Base-by-base conservation (phyloP, 2,888 invertebrate genomes). In the Heliconius aoede region DNA sequence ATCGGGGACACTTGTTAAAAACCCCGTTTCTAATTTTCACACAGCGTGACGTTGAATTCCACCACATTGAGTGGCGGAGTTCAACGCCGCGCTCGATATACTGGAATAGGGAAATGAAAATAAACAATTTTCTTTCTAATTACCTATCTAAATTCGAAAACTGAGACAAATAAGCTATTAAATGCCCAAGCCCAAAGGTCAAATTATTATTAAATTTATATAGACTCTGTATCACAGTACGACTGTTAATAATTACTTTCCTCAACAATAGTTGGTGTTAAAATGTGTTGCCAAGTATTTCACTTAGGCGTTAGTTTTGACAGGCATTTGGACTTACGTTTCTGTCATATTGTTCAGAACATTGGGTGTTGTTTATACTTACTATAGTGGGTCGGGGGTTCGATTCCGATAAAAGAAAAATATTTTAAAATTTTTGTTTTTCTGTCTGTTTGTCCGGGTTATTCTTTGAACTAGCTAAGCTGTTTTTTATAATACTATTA, bases 221-320 rank as follows among this genome's bases (percentile, higher is more conserved):
- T 46, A 46, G 26, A 74, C 60, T 74, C 36, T 46, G 60, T 46
- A 46, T 46, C 28, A 26, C 36, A 21, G 58, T 36, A 58, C 46
- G 24, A 30, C 24, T 32, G 24, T 74, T 24, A 30, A 51, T 74
- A 68, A 74, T 74, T 74, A 58, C 74, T 65, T 55, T 32, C 30
- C 51, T 15, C 26, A 68, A 68, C 68, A 51, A 30, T 28, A 60
- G 67, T 60, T 74, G n/a, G 24, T 60, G 61, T 61, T 60, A 30
- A 61, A 74, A 69, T 74, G 68, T 69, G 68, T 61, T 61, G 21
- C 46, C 28, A 68, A 74, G 61, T 68, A 68, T 74, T 74, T 74
- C 74, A 68, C 68, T 68, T 68, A 74, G 60, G 68, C 74, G 18
- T 68, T 68, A 74, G 74, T 74, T 74, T 68, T 61, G 60, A 68